These are phyloP conservation scores for Pomacea maculata DNA, from an alignment of 1,140 invertebrate species.

Conservation along the genomic window DNA sequence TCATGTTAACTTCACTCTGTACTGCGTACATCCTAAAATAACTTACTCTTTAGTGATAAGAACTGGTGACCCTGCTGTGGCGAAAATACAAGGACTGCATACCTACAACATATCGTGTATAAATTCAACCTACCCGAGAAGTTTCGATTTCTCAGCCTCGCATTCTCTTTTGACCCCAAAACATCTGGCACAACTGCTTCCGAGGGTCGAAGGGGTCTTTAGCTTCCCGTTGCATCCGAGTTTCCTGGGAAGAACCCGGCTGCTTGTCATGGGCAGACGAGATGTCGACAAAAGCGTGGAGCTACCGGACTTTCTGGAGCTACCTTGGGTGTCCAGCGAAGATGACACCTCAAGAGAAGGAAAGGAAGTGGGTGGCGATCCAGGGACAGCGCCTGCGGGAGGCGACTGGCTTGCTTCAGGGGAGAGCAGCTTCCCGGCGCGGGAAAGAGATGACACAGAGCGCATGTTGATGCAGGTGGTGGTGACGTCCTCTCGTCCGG, in stretches of 20 bases:
- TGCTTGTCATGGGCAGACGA: background rate
- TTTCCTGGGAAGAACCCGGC: constrained; percentile 25
- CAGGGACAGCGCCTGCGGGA: background rate
- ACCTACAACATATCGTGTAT: constrained; percentile 6
- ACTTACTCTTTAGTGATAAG: background rate
- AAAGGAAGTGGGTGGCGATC: no score
- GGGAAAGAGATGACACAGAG: background rate
- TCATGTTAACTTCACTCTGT: constrained; percentile 4
- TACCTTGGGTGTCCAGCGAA: constrained; percentile 10
- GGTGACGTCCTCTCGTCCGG: constrained; percentile 40
- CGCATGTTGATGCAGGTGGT: constrained; percentile 16
- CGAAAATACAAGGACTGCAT: background rate
- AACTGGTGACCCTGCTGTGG: background rate
- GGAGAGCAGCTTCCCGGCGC: background rate
- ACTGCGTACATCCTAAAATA: constrained; percentile 10
- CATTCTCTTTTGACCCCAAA: background rate
- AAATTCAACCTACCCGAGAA: background rate
- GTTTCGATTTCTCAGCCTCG: background rate
- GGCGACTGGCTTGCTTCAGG: background rate
- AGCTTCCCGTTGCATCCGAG: constrained; percentile 12
- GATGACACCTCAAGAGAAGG: background rate
- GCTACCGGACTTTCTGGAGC: background rate
- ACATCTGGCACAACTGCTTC: background rate
- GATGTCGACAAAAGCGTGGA: background rate
- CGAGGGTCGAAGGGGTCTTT: constrained; percentile 8